Conservation (phyloP, 2,888 invertebrate genomes). For the Eupithecia subfuscata region DNA sequence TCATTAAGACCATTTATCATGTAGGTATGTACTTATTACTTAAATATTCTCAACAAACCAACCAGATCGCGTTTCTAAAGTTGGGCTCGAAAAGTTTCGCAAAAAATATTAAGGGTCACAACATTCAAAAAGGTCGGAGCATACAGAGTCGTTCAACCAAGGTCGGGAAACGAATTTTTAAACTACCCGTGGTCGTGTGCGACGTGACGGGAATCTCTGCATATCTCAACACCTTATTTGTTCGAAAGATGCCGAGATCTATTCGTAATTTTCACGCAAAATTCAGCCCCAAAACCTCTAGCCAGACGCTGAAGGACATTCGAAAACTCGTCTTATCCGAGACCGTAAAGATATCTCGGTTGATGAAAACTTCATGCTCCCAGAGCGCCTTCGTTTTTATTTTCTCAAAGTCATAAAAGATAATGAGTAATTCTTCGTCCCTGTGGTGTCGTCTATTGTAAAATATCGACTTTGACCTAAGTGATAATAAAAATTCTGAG, state of each 20-base stretch:
- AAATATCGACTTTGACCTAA: constrained; percentile 39
- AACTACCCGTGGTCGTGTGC: constrained; percentile 61
- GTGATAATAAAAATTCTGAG: constrained; percentile 3
- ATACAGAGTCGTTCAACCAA: constrained; percentile 46
- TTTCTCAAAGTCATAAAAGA: constrained; percentile 72
- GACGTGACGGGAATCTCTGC: constrained; percentile 70
- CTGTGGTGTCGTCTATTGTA: constrained; percentile 61
- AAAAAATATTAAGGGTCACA: constrained; percentile 38
- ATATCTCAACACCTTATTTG: constrained; percentile 55
- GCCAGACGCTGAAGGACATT: constrained; percentile 53
- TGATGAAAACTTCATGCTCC: constrained; percentile 65
- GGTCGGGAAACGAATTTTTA: constrained; percentile 62
- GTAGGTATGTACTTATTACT: background rate
- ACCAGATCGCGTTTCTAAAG: constrained; percentile 22
- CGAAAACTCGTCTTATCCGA: constrained; percentile 58
- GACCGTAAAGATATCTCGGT: constrained; percentile 57
- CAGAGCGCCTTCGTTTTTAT: constrained; percentile 65
- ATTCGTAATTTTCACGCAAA: constrained; percentile 72
- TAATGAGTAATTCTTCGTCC: constrained; percentile 74
- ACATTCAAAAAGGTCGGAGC: constrained; percentile 39
- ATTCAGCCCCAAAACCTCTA: constrained; percentile 67
- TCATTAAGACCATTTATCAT: background rate
- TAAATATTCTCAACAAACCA: constrained; percentile 18
- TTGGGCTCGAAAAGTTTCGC: constrained; percentile 30
- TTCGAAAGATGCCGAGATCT: constrained; percentile 42